These are phyloP conservation scores for Meles meles DNA, from an alignment of 2,113 vertebrate genomes.

Conservation along the genomic window DNA sequence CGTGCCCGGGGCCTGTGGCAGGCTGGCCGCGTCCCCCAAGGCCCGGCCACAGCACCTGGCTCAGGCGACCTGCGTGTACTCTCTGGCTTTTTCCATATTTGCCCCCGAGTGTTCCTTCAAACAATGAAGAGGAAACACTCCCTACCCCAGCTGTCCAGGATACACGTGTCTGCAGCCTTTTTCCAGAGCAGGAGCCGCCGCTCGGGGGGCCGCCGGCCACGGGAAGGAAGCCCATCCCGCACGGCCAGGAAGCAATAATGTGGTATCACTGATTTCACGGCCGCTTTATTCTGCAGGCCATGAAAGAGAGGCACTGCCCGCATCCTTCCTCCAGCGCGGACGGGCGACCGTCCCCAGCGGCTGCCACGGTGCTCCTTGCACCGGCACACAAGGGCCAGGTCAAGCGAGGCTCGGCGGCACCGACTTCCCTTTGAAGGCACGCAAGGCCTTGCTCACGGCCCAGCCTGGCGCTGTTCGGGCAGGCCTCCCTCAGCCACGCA, in stretches of 20 bases:
- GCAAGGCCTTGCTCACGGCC: not conserved
- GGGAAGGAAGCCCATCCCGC: slow-evolving; percentile 75
- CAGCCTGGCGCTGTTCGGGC: no score
- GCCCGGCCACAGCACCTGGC: not conserved
- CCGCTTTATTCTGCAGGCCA: not conserved
- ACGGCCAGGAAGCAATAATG: slow-evolving; percentile 77
- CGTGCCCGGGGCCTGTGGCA: not conserved
- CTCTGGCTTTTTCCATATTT: slow-evolving; percentile 77
- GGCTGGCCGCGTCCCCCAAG: rapidly evolving
- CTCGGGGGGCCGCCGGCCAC: not conserved
- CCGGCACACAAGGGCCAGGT: not conserved
- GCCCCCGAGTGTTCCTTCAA: slow-evolving; percentile 73
- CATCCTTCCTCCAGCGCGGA: not conserved
- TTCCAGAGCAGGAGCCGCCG: slow-evolving; percentile 74
- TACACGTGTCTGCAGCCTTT: slow-evolving; percentile 74
- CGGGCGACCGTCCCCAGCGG: not conserved
- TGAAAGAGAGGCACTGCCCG: rapidly evolving
- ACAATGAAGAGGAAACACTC: slow-evolving; percentile 80
- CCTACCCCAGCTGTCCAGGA: slow-evolving; percentile 80
- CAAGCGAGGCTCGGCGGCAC: rapidly evolving
- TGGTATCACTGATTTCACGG: slow-evolving; percentile 52
- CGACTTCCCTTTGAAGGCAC: not conserved
- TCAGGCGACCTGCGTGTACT: slow-evolving; percentile 19
- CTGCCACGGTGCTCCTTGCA: not conserved
- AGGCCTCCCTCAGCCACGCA: rapidly evolving